Conservation (phyloP, 2,888 invertebrate species). For the Tiphia femorata region DNA sequence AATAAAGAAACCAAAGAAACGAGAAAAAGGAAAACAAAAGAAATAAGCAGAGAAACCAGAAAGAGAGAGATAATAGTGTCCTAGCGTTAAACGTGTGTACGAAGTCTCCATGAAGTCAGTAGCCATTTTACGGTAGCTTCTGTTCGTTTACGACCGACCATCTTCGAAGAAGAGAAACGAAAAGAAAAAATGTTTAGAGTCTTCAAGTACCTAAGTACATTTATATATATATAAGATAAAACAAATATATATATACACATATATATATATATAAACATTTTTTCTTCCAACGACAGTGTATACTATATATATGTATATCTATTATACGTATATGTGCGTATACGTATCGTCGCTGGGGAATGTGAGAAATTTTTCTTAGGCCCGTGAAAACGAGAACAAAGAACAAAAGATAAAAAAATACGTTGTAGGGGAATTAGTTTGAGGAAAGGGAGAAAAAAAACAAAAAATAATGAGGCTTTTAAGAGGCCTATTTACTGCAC, state of each 20-base stretch:
- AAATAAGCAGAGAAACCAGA: background rate
- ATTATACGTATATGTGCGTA: background rate
- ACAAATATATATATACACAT: background rate
- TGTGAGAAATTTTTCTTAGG: too few relatives aligned
- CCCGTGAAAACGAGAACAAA: background rate
- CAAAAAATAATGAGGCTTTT: conserved; percentile 26
- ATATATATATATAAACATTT: conserved; percentile 6
- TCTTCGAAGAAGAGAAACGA: background rate
- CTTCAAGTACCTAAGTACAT: conserved; percentile 15
- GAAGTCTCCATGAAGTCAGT: conserved; percentile 38
- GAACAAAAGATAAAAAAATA: background rate
- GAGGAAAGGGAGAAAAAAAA: background rate
- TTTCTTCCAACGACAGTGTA: conserved; percentile 1
- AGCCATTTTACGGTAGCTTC: conserved; percentile 15
- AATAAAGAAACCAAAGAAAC: background rate
- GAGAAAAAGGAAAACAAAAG: background rate
- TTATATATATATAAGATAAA: too few relatives aligned
- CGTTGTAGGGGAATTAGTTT: too few relatives aligned
- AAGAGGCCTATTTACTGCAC: conserved; percentile 48
- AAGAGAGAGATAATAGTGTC: background rate
- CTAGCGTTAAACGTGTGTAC: conserved; percentile 28
- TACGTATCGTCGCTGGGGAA: too few relatives aligned
- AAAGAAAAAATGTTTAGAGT: conserved; percentile 9
- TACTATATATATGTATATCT: background rate
- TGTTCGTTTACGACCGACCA: conserved; percentile 3